A percentile compares a stretch with the other conserved stretches of the same genome.
phyloP scores from a whole-genome alignment of 2,113 vertebrate species.

The Plecturocebus donacophilus region DNA sequence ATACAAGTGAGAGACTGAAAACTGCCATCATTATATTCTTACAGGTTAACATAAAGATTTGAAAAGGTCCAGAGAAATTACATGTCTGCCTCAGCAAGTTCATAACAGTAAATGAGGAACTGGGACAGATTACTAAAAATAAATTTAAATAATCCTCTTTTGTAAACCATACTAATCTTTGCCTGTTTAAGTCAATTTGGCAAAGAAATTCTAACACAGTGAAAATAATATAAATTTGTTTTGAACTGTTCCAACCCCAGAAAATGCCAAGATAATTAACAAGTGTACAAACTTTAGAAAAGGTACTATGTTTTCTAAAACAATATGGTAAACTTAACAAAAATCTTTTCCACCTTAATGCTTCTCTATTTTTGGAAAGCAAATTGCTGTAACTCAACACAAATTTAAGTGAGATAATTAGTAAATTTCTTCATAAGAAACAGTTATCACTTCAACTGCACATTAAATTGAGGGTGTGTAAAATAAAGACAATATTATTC shows the following conservation, averaged over 20 bases:
- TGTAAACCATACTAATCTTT: constrained; percentile 20
- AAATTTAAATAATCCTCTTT: constrained; percentile 65
- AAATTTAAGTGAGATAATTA: constrained; percentile 35
- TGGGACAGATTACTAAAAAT: constrained; percentile 54
- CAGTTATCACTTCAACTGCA: background rate
- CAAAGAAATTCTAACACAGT: constrained; percentile 47
- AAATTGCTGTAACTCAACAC: background rate
- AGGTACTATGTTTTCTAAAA: background rate
- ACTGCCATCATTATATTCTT: background rate
- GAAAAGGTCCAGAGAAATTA: constrained; percentile 7
- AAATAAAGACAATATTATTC: constrained; percentile 19
- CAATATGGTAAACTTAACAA: background rate
- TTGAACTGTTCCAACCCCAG: background rate
- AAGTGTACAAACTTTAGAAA: constrained; percentile 17
- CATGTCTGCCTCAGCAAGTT: constrained; percentile 6
- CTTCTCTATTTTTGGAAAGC: background rate
- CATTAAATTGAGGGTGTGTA: background rate
- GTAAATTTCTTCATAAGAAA: constrained; percentile 5
- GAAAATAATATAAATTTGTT: constrained; percentile 35
- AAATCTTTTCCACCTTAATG: background rate
- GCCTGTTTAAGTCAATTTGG: constrained; percentile 4
- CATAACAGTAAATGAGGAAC: constrained; percentile 16
- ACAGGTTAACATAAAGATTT: background rate
- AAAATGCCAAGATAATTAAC: constrained; percentile 59
- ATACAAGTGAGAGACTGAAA: background rate